A percentile compares a stretch with the other conserved stretches of the same genome.
phyloP scores from a whole-genome alignment of 2,888 invertebrate species.

The Tetragonula carbonaria region DNA sequence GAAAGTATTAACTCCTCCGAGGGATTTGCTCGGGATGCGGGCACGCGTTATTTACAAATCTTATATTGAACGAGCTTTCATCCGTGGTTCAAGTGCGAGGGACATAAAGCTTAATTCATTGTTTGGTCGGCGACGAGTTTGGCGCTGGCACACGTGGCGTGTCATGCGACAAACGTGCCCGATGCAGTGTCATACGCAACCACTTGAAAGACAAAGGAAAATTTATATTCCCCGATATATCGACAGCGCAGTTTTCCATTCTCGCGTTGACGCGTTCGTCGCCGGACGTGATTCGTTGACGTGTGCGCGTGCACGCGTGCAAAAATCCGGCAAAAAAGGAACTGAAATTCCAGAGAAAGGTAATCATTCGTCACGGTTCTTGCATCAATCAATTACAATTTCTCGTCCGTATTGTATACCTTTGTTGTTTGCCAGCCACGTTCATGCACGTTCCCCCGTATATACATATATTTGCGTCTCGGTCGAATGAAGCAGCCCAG shows the following conservation, averaged over 20 bases:
- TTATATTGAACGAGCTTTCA: slow-evolving; percentile 38
- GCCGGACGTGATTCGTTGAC: neutral
- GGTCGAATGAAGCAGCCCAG: slow-evolving; percentile 46
- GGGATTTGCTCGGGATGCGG: slow-evolving; percentile 4
- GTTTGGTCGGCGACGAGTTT: slow-evolving; percentile 79
- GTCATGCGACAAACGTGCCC: slow-evolving; percentile 80
- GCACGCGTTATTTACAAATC: slow-evolving; percentile 49
- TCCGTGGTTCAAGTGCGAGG: slow-evolving; percentile 42
- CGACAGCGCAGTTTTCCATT: slow-evolving; percentile 12
- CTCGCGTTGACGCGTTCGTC: neutral
- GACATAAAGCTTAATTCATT: slow-evolving; percentile 72
- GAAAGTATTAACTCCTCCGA: slow-evolving; percentile 43
- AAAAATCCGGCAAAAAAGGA: neutral
- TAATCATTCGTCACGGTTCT: neutral
- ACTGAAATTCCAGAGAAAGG: neutral
- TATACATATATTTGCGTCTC: slow-evolving; percentile 34
- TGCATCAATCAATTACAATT: slow-evolving; percentile 45
- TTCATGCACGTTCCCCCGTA: slow-evolving; percentile 20
- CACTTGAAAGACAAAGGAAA: slow-evolving; percentile 66
- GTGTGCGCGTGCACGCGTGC: neutral
- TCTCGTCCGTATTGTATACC: slow-evolving; percentile 42
- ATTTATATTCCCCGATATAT: slow-evolving; percentile 53
- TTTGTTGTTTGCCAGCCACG: slow-evolving; percentile 51
- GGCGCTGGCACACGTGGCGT: slow-evolving; percentile 79
- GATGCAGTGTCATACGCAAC: slow-evolving; percentile 67